A percentile compares a stretch with the other conserved stretches of the same genome.
phyloP scores from a whole-genome alignment of 1,140 invertebrate species.

The Papilio polyxenes region DNA sequence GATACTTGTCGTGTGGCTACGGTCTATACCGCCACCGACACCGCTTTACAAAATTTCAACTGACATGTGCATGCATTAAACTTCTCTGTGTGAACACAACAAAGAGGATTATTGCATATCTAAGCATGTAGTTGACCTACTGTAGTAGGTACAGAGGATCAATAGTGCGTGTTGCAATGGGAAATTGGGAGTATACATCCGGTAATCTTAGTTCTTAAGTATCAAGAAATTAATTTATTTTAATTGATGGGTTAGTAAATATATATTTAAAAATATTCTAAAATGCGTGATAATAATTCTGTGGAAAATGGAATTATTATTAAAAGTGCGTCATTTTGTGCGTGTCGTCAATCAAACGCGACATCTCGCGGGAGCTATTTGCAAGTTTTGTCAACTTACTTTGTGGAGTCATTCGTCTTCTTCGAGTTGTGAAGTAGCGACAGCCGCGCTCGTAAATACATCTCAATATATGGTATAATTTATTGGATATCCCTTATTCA shows the following conservation, averaged over 20 bases:
- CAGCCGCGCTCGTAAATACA: background rate
- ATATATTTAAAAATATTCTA: too few species aligned
- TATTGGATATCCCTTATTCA: conserved; percentile 3
- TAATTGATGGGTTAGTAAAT: too few species aligned
- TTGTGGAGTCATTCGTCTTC: conserved; percentile 20
- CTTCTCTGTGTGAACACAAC: background rate
- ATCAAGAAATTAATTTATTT: too few species aligned
- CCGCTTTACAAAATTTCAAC: conserved; percentile 4
- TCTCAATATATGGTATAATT: conserved; percentile 9
- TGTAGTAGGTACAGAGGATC: background rate
- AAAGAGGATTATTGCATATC: conserved; percentile 9
- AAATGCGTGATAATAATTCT: background rate
- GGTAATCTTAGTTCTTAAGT: too few species aligned
- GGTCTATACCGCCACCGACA: background rate
- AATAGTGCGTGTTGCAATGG: background rate
- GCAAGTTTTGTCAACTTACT: conserved; percentile 35
- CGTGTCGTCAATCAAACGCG: background rate
- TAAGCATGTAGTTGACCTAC: background rate
- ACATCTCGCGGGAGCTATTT: conserved; percentile 11
- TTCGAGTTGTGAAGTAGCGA: conserved; percentile 7
- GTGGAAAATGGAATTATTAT: background rate
- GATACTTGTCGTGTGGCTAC: background rate
- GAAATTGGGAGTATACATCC: background rate
- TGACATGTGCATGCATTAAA: conserved; percentile 9
- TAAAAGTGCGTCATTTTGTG: background rate